Evolutionary conservation across 2,797 vertebrate genomes (phyloP).

Genomic region (Lacerta bilineata): DNA sequence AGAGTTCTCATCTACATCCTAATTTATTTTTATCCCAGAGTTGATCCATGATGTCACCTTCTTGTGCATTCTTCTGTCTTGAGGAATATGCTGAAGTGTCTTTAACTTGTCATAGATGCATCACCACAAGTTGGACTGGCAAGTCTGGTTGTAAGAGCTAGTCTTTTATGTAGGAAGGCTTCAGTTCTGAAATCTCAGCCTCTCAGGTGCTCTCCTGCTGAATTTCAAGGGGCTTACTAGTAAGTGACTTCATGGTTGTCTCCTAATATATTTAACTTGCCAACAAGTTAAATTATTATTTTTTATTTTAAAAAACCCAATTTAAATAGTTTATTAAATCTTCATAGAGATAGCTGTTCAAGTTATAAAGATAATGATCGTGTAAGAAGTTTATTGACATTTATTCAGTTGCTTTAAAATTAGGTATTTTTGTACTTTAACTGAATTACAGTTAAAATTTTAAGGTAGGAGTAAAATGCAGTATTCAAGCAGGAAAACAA

Average conservation of each 20-base stretch:
- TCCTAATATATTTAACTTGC: not conserved
- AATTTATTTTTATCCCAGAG: slow-evolving; percentile 29
- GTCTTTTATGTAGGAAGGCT: not conserved
- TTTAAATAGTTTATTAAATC: not conserved
- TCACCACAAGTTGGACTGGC: accelerated
- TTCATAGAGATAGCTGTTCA: not conserved
- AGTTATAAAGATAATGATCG: slow-evolving; percentile 22
- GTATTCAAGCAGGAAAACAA: slow-evolving; percentile 27
- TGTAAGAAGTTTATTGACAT: slow-evolving; percentile 3
- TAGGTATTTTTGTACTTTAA: slow-evolving; percentile 67
- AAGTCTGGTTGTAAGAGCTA: accelerated
- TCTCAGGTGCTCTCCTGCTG: not conserved
- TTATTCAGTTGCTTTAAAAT: slow-evolving; percentile 47
- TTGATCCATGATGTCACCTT: not conserved
- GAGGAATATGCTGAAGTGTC: accelerated
- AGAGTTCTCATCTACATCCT: slow-evolving; percentile 12
- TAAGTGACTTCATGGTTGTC: not conserved
- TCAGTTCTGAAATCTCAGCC: not conserved
- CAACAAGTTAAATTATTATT: not conserved
- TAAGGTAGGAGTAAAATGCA: slow-evolving; percentile 46
- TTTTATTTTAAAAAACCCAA: not conserved
- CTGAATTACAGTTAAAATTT: slow-evolving; percentile 49
- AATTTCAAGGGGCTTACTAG: not conserved
- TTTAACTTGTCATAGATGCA: accelerated
- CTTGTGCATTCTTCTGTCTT: not conserved